phyloP scores from a whole-genome alignment of 1,140 invertebrate genomes.

The Orussus abietinus region DNA sequence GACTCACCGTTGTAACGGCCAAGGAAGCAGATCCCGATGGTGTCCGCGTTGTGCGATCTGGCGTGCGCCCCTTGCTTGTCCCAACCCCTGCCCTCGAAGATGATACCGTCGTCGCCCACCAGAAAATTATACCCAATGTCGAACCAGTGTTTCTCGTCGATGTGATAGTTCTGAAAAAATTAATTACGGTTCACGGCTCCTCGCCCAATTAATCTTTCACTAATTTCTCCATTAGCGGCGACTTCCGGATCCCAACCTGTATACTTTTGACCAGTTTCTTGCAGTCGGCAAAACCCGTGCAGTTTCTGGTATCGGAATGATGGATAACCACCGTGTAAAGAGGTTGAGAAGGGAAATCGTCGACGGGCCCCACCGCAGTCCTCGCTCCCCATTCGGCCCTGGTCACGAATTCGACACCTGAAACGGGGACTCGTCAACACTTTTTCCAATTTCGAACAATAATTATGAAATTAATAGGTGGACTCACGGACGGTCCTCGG shows the following conservation, averaged over 20 bases:
- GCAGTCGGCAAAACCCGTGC: conserved; percentile 34
- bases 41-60: conserved; percentile 44
- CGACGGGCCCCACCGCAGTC: conserved; percentile 3
- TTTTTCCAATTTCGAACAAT: too few relatives aligned
- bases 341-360: conserved; percentile 26
- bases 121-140: conserved; percentile 57
- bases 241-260: too few relatives aligned
- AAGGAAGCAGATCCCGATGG: conserved; percentile 56
- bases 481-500: too few relatives aligned
- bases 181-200: conserved; percentile 1
- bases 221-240: too few relatives aligned
- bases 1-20: conserved; percentile 47
- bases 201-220: too few relatives aligned
- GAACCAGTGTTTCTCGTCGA: conserved; percentile 43
- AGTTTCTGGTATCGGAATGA: conserved; percentile 39
- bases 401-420: too few relatives aligned
- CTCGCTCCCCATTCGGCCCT: conserved; percentile 39
- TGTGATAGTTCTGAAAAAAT: conserved; percentile 49
- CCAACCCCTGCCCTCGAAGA: conserved; percentile 61
- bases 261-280: conserved; percentile 29
- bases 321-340: conserved; percentile 46
- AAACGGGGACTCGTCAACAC: too few relatives aligned
- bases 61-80: conserved; percentile 52
- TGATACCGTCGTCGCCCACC: conserved; percentile 55
- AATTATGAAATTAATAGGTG: too few relatives aligned